phyloP scores from a whole-genome alignment of 1,140 invertebrate species.

The Oppia nitens region DNA sequence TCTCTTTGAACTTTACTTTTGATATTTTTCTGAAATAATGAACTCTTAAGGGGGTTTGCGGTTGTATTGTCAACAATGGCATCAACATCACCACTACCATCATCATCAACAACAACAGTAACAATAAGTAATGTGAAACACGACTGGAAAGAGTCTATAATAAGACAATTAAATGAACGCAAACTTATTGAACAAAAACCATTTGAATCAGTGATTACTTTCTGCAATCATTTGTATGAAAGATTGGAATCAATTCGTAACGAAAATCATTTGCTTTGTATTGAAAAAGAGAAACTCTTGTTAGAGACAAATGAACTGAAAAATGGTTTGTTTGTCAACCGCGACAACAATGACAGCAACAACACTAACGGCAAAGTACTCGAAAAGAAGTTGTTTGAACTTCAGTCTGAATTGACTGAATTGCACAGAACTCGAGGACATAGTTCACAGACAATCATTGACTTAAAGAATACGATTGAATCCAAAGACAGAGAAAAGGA shows the following conservation, averaged over 20 bases:
- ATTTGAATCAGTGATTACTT: constrained; percentile 15
- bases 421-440: constrained; percentile 72
- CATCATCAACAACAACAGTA: too few species aligned
- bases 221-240: constrained; percentile 18
- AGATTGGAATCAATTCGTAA: constrained; percentile 15
- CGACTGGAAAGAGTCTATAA: constrained; percentile 13
- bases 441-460: constrained; percentile 80
- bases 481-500: constrained; percentile 11
- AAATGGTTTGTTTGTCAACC: neutral
- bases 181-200: constrained; percentile 11
- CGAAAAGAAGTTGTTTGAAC: constrained; percentile 62
- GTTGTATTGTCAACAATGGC: too few species aligned
- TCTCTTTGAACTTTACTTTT: too few species aligned
- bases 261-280: constrained; percentile 17
- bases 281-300: constrained; percentile 12
- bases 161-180: constrained; percentile 14
- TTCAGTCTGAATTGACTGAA: constrained; percentile 82
- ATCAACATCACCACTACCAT: too few species aligned
- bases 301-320: constrained; percentile 1
- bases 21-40: too few species aligned
- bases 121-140: too few species aligned
- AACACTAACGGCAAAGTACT: constrained; percentile 27
- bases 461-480: constrained; percentile 56
- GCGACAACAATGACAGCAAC: neutral
- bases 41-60: too few species aligned